Conservation (phyloP, 2,797 vertebrate species). For the Rhinella marina region DNA sequence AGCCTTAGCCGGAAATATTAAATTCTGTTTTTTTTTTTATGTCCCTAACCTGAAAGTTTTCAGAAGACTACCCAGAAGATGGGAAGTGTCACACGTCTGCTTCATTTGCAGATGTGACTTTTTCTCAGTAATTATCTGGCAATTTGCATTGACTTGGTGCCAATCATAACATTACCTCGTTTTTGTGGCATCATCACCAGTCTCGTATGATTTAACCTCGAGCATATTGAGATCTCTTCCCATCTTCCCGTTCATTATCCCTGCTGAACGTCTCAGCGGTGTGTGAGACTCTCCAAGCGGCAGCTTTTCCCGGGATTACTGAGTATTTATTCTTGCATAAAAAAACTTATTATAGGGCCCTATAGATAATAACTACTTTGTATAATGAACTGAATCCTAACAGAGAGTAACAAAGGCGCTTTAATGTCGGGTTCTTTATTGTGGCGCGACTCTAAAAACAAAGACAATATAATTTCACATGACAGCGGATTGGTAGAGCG, state of each 20-base stretch:
- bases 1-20: background rate
- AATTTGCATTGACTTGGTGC: constrained; percentile 3
- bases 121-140: constrained; percentile 27
- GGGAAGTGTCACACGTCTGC: constrained; percentile 10
- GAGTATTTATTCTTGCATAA: constrained; percentile 55
- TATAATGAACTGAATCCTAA: constrained; percentile 57
- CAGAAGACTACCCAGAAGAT: background rate
- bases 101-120: constrained; percentile 24
- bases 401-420: constrained; percentile 39
- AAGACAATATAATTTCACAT: constrained; percentile 38
- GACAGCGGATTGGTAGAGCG: constrained; percentile 33
- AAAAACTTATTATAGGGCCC: constrained; percentile 51
- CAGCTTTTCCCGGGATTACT: constrained; percentile 37
- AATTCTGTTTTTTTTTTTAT: background rate
- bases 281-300: constrained; percentile 12
- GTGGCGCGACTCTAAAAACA: constrained; percentile 10
- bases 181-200: constrained; percentile 21
- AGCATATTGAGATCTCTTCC: constrained; percentile 31
- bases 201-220: constrained; percentile 22
- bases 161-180: constrained; percentile 20
- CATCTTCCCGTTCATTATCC: constrained; percentile 40
- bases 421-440: constrained; percentile 43
- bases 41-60: background rate
- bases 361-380: constrained; percentile 55
- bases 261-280: constrained; percentile 27